phyloP scores from a whole-genome alignment of 2,113 vertebrate species.

The Myocastor coypus region DNA sequence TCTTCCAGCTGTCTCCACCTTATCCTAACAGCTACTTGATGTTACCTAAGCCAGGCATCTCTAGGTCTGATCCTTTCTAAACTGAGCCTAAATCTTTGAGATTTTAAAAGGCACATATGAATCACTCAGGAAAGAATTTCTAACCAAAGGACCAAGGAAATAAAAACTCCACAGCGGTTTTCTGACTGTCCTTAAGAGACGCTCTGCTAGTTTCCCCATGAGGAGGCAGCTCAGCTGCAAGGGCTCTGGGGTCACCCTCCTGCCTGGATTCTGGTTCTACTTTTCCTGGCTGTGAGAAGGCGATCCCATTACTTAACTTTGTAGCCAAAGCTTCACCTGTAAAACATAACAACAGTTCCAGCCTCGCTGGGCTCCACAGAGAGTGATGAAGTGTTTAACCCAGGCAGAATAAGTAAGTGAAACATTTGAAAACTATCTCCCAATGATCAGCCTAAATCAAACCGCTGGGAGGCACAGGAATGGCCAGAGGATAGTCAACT shows the following conservation, averaged over 20 bases:
- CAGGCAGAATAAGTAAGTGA: not conserved
- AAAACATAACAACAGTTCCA: not conserved
- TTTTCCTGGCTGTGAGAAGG: not conserved
- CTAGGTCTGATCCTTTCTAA: not conserved
- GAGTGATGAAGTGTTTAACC: not conserved
- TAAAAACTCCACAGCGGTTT: not conserved
- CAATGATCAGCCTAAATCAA: not conserved
- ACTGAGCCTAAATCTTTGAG: not conserved
- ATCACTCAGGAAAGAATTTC: not conserved
- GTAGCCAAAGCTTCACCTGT: not conserved
- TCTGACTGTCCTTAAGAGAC: not conserved
- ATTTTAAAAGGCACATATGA: slow-evolving; percentile 21
- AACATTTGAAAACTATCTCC: not conserved
- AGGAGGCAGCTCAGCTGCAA: not conserved
- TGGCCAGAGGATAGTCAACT: no score
- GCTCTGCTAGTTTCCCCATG: not conserved
- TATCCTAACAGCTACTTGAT: not conserved
- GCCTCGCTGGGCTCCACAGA: not conserved
- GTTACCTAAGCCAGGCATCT: not conserved
- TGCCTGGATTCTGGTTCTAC: not conserved
- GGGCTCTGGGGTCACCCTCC: not conserved
- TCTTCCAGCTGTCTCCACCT: not conserved
- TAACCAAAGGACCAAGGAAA: not conserved
- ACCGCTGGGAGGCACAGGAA: not conserved
- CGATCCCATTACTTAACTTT: not conserved